Evolutionary conservation across 2,113 vertebrate species (phyloP).

Genomic region (Platysternon megacephalum): DNA sequence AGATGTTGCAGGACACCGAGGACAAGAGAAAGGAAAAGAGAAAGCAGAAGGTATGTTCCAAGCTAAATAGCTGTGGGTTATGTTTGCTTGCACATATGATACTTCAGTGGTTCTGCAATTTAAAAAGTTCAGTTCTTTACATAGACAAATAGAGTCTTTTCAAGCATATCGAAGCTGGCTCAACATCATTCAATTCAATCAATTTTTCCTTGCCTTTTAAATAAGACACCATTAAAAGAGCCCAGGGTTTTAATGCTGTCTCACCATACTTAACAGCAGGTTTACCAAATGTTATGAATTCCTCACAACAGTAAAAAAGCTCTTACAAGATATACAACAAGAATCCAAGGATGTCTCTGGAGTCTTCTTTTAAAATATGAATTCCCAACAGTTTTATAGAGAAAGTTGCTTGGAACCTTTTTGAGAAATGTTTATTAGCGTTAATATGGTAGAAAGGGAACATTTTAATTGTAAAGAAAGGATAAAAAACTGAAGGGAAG

Average conservation of each 20-base stretch:
- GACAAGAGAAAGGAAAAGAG: constrained; percentile 98
- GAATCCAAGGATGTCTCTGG: not conserved
- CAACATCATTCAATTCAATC: not conserved
- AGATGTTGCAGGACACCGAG: constrained; percentile 98
- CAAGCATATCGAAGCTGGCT: not conserved
- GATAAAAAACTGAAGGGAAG: not conserved
- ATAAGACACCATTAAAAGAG: not conserved
- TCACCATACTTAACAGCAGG: not conserved
- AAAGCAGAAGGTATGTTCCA: constrained; percentile 91
- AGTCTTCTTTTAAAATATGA: not conserved
- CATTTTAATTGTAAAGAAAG: not conserved
- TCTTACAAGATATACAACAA: not conserved
- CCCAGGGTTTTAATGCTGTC: not conserved
- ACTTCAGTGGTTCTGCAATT: not conserved
- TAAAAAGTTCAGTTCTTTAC: not conserved
- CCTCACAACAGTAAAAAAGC: not conserved
- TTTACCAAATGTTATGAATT: not conserved
- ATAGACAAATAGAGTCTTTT: not conserved
- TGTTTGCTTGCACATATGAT: not conserved
- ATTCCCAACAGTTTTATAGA: not conserved
- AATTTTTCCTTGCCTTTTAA: not conserved
- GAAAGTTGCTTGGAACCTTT: not conserved
- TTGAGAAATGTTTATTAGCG: not conserved
- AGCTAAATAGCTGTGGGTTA: not conserved
- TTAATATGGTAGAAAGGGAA: not conserved